Evolutionary conservation across 2,113 vertebrate species (phyloP).

Genomic region (Corvus hawaiiensis): DNA sequence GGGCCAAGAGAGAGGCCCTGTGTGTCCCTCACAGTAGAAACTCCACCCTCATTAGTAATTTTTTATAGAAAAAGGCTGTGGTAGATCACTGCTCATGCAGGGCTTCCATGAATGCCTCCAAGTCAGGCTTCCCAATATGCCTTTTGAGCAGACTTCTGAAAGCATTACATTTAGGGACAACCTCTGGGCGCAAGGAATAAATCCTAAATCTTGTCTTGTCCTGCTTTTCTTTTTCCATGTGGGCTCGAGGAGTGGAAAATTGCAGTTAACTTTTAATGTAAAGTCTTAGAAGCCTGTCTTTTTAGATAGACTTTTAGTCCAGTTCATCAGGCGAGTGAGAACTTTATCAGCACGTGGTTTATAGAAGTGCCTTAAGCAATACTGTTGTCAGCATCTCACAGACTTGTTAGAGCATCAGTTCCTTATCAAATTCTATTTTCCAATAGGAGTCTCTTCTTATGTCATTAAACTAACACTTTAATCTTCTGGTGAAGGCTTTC

Average conservation of each 20-base stretch:
- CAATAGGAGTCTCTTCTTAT: neutral
- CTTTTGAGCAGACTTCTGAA: neutral
- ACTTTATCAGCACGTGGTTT: neutral
- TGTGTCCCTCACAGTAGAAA: neutral
- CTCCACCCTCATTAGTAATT: neutral
- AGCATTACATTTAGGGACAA: neutral
- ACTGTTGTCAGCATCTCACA: neutral
- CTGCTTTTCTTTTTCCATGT: neutral
- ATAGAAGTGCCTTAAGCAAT: neutral
- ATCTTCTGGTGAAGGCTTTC: neutral
- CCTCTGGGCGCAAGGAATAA: rapidly evolving
- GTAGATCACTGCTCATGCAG: neutral
- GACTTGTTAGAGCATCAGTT: neutral
- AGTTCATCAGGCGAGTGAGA: neutral
- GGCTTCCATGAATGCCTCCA: neutral
- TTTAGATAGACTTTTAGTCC: neutral
- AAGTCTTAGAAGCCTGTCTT: neutral
- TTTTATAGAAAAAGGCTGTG: neutral
- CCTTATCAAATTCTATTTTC: neutral
- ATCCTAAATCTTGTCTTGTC: neutral
- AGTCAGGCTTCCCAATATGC: neutral
- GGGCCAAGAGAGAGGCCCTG: neutral
- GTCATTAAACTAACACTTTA: neutral
- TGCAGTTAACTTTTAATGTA: neutral
- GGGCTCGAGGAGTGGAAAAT: neutral